A percentile compares a stretch with the other conserved stretches of the same genome.
Evolutionary conservation across 1,140 invertebrate species (phyloP).

Genomic region (Drosophila sechellia): DNA sequence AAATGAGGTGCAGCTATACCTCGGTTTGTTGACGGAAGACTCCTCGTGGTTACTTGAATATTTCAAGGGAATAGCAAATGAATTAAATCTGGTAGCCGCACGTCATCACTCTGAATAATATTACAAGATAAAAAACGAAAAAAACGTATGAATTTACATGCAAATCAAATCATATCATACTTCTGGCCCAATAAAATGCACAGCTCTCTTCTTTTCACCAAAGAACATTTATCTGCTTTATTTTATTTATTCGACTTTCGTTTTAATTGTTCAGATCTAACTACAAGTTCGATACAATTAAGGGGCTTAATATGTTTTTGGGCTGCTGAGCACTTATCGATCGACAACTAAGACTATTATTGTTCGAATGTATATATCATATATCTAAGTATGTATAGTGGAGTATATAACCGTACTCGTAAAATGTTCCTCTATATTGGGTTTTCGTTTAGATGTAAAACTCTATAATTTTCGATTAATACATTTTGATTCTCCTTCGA

Average conservation of each 20-base stretch:
- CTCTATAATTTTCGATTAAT: slow-evolving; percentile 48
- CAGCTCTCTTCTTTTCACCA: slow-evolving; percentile 1
- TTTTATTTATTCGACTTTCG: slow-evolving; percentile 54
- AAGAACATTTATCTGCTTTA: slow-evolving; percentile 50
- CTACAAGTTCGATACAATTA: slow-evolving; percentile 61
- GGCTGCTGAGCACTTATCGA: slow-evolving; percentile 59
- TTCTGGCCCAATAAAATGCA: not conserved
- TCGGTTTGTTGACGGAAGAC: not conserved
- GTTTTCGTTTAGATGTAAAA: slow-evolving; percentile 37
- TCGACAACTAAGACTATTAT: slow-evolving; percentile 72
- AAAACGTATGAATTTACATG: too few species aligned
- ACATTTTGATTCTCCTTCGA: slow-evolving; percentile 54
- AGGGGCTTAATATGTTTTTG: slow-evolving; percentile 1
- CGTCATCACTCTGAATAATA: not conserved
- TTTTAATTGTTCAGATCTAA: slow-evolving; percentile 58
- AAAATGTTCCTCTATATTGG: slow-evolving; percentile 53
- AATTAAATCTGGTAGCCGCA: not conserved
- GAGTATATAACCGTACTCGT: slow-evolving; percentile 53
- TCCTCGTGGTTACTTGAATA: not conserved
- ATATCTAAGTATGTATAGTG: slow-evolving; percentile 46
- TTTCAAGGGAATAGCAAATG: not conserved
- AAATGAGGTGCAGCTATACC: slow-evolving; percentile 12
- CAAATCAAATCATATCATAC: too few species aligned
- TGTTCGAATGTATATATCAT: slow-evolving; percentile 73
- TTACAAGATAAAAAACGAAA: too few species aligned